phyloP scores from a whole-genome alignment of 2,797 vertebrate species.

The Periparus ater region DNA sequence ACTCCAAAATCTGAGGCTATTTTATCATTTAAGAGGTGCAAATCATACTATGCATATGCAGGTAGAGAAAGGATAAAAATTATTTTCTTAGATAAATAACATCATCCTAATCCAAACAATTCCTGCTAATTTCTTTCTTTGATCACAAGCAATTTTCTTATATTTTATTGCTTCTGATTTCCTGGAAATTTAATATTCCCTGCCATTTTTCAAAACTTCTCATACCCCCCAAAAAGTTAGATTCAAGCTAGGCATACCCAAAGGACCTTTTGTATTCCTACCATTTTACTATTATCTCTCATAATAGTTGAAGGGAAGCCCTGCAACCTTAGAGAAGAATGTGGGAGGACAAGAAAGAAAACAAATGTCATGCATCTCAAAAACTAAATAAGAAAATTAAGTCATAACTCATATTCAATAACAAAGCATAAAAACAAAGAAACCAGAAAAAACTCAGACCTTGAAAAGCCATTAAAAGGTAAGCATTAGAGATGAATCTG shows the following conservation, averaged over 20 bases:
- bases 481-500: background rate
- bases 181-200: background rate
- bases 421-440: background rate
- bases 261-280: background rate
- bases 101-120: accelerated
- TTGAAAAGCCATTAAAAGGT: background rate
- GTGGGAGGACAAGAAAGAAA: background rate
- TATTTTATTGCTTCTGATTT: background rate
- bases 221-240: background rate
- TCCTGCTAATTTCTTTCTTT: background rate
- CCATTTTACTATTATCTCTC: background rate
- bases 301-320: background rate
- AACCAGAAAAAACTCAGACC: background rate
- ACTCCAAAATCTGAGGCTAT: background rate
- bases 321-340: background rate
- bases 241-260: background rate
- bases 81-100: background rate
- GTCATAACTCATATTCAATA: background rate
- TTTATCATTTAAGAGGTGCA: background rate
- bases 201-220: background rate
- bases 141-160: background rate
- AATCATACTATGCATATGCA: background rate
- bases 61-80: background rate
- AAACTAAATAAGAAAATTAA: background rate
- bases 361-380: background rate